Evolutionary conservation across 53 echinoderm and acorn worm species (phyloP).

Genomic region (Mesocentrotus franciscanus): DNA sequence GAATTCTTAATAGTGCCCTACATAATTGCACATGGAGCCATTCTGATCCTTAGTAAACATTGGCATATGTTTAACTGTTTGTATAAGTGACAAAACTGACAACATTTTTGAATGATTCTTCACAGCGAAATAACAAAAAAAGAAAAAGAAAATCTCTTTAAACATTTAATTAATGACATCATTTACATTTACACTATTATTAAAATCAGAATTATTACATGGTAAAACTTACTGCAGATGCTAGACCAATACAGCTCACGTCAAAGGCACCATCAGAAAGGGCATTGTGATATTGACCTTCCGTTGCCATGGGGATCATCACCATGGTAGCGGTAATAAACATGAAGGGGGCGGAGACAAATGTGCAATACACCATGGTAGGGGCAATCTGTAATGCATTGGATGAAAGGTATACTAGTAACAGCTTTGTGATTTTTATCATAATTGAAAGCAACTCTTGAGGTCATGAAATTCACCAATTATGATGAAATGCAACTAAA

Average conservation of each 20-base stretch:
- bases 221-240: constrained; percentile 81
- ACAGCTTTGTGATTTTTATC: background rate
- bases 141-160: no score
- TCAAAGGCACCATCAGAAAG: constrained; percentile 71
- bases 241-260: constrained; percentile 82
- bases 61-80: no score
- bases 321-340: constrained; percentile 91
- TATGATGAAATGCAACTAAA: background rate
- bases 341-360: constrained; percentile 90
- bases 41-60: background rate
- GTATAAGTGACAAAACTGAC: no score
- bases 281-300: constrained; percentile 54
- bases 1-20: background rate
- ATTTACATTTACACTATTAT: background rate
- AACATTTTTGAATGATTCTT: no score
- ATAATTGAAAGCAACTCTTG: no score
- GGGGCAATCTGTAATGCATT: constrained; percentile 75
- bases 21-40: background rate
- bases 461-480: no score
- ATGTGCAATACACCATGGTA: constrained; percentile 86
- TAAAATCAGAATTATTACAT: background rate
- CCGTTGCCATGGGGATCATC: constrained; percentile 74
- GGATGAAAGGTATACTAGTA: background rate
- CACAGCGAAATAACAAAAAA: no score
- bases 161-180: no score